Evolutionary conservation across 2,888 invertebrate genomes (phyloP).

Genomic region (Euproctis similis): DNA sequence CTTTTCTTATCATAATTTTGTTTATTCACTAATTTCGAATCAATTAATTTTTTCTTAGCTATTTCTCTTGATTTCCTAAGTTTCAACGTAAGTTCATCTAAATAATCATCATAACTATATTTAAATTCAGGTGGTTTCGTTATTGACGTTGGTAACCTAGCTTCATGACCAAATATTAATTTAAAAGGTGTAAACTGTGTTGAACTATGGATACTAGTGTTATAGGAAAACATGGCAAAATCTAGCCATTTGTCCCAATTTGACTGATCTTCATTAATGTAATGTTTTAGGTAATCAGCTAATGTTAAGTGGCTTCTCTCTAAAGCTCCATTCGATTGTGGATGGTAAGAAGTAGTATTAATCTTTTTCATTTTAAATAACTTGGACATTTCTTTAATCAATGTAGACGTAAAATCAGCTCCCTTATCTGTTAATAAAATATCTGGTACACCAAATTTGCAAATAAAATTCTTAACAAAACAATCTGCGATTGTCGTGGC

Average conservation of each 20-base stretch:
- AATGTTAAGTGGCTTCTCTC: slow-evolving; percentile 6
- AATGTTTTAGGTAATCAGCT: not conserved
- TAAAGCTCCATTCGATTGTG: slow-evolving; percentile 9
- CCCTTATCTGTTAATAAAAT: slow-evolving; percentile 5
- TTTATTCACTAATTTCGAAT: too few species aligned
- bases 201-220: not conserved
- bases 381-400: slow-evolving; percentile 12
- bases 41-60: too few species aligned
- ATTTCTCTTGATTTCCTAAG: too few species aligned
- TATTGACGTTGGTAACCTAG: too few species aligned
- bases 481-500: slow-evolving; percentile 4
- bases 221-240: not conserved
- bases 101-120: too few species aligned
- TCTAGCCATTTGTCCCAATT: slow-evolving; percentile 1
- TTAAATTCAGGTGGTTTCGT: too few species aligned
- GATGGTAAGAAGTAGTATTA: slow-evolving; percentile 11
- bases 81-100: too few species aligned
- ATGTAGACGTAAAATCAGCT: slow-evolving; percentile 5
- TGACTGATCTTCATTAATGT: not conserved
- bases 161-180: slow-evolving; percentile 4
- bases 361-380: slow-evolving; percentile 10
- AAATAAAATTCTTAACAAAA: slow-evolving; percentile 6
- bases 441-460: slow-evolving; percentile 4
- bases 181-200: slow-evolving; percentile 1
- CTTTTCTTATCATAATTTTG: not conserved